phyloP scores from a whole-genome alignment of 2,888 invertebrate genomes.

The Melanophora roralis region DNA sequence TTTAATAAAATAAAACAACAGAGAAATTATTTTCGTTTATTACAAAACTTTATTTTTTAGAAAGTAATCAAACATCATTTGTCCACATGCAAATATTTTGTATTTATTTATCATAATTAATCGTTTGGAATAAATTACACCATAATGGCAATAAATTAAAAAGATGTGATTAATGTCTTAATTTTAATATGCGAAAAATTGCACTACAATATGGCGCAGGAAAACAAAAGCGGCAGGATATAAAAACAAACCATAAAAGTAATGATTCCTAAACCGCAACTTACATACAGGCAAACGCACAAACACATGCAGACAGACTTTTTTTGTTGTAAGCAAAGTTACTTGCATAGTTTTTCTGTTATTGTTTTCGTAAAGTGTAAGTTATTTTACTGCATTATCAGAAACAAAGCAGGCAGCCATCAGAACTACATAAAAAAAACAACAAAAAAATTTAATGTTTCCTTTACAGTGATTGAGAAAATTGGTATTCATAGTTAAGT shows the following conservation, averaged over 20 bases:
- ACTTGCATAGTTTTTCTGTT: conserved; percentile 8
- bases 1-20: too few relatives aligned
- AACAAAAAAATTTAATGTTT: not conserved
- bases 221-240: conserved; percentile 10
- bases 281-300: conserved; percentile 10
- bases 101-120: conserved; percentile 56
- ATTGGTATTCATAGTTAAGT: not conserved
- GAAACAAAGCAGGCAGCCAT: conserved; percentile 10
- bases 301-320: not conserved
- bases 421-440: not conserved
- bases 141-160: conserved; percentile 40
- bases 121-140: conserved; percentile 54
- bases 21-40: too few relatives aligned
- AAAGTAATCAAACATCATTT: too few relatives aligned
- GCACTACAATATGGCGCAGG: conserved; percentile 28
- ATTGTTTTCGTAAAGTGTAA: conserved; percentile 35
- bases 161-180: conserved; percentile 61
- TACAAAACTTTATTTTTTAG: too few relatives aligned
- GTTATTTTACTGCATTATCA: conserved; percentile 47
- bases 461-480: not conserved
- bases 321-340: not conserved
- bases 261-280: conserved; percentile 48
- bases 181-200: conserved; percentile 37
- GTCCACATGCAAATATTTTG: not conserved
- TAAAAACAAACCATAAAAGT: conserved; percentile 29